These are phyloP conservation scores for Morpho helenor DNA, from an alignment of 2,888 invertebrate species.

Conservation along the genomic window DNA sequence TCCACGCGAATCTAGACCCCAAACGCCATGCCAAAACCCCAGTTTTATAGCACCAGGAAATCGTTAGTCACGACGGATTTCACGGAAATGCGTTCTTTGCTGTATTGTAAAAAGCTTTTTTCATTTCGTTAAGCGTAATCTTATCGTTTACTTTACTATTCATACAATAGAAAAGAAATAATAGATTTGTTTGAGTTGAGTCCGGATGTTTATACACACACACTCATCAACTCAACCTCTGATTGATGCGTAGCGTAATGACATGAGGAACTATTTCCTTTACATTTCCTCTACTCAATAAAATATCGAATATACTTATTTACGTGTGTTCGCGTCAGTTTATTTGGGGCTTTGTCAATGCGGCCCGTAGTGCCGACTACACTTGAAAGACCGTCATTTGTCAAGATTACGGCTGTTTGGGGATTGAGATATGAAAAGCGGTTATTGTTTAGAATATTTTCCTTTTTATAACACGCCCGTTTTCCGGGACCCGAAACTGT, in stretches of 20 bases:
- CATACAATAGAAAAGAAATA: too few species aligned
- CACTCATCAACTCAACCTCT: slow-evolving; percentile 41
- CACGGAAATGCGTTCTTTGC: slow-evolving; percentile 3
- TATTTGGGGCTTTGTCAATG: slow-evolving; percentile 74
- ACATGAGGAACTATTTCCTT: slow-evolving; percentile 76
- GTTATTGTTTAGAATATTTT: slow-evolving; percentile 75
- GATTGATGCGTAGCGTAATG: slow-evolving; percentile 75
- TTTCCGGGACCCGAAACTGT: slow-evolving; percentile 33
- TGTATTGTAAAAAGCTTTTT: not conserved
- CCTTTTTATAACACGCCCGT: slow-evolving; percentile 44
- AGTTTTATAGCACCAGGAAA: slow-evolving; percentile 28
- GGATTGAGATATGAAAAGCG: slow-evolving; percentile 72
- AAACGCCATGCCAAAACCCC: slow-evolving; percentile 26
- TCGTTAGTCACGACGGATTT: slow-evolving; percentile 27
- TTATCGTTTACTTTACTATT: too few species aligned
- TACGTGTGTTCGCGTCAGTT: slow-evolving; percentile 66
- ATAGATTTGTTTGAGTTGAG: slow-evolving; percentile 1
- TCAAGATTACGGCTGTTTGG: slow-evolving; percentile 73
- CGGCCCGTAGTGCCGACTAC: slow-evolving; percentile 63
- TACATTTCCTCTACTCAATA: slow-evolving; percentile 76
- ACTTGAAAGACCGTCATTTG: slow-evolving; percentile 73
- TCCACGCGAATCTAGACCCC: slow-evolving; percentile 42
- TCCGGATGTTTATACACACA: slow-evolving; percentile 21
- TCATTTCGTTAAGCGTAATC: not conserved
- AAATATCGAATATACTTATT: slow-evolving; percentile 76